Base-by-base conservation (phyloP, 2,797 vertebrate species). In the Artibeus lituratus region DNA sequence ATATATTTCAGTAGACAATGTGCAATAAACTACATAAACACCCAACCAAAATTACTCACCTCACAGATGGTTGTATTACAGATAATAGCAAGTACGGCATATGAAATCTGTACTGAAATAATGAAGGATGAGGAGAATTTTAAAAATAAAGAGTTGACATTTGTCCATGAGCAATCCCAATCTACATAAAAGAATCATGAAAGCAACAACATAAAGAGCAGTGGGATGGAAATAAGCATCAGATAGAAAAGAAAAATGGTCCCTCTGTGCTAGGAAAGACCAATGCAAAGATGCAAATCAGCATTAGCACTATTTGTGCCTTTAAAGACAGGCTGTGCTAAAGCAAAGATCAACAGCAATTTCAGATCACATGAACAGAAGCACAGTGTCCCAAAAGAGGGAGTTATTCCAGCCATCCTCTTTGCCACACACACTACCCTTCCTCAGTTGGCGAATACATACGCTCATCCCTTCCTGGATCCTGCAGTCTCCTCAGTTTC, bases 21-120 rank as follows among this genome's bases (percentile, higher is more conserved):
- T 70, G 87, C 12, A 77, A 95, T 37, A 77, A 95, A 70, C 29
- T 89, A 92, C 76, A 92, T 55, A 84, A 94, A 85, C 32, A 15
- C 29, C 47, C 84, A 16, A 24, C 59, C 80, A 51, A 81, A 92
- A 87, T 81, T 74, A 93, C 44, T 94, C 51, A 91, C 81, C 35
- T 37, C 73, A 49, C 6, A 81, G 35, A 80, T 72, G 29, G 39
- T 39, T 67, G 62, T 42, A 29, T 47, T 35, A 85, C 4, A 91
- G 82, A 55, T 24, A 84, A 78, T 0, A 95, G 37, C 35, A 90
- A 72, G 19, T 39, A 67, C 67, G 42, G 44, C n/a, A 70, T 16
- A 70, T 24, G 42, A 95, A 74, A 53, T 57, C 90, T 65, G 70
- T 53, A 87, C 3, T 55, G 12, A 90, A 77, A 78, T 87, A 65